Percentiles rank a stretch among this genome's conserved stretches.
Conservation (phyloP, 2,113 vertebrate genomes). For the Tachuris rubrigastra region DNA sequence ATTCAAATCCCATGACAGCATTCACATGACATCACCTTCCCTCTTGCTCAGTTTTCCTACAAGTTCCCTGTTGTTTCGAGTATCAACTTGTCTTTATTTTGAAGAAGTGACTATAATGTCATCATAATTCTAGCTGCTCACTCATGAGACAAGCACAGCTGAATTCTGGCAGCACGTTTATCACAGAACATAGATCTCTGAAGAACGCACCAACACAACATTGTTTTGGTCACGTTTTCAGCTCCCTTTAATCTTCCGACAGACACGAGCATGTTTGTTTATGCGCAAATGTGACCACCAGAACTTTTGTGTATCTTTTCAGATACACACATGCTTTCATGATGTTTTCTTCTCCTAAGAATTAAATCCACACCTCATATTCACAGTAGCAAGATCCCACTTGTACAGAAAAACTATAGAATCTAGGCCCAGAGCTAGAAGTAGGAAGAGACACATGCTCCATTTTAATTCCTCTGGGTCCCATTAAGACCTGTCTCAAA, state of each 20-base stretch:
- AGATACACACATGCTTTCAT: not conserved
- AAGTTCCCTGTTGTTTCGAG: not conserved
- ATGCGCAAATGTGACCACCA: not conserved
- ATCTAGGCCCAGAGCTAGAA: not conserved
- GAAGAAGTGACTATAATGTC: not conserved
- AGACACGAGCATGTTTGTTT: not conserved
- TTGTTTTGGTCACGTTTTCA: not conserved
- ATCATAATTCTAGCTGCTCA: not conserved
- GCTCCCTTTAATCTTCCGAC: not conserved
- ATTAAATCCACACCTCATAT: not conserved
- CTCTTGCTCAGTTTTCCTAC: not conserved
- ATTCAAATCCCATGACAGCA: not conserved
- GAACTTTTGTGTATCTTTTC: not conserved
- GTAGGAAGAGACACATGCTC: not conserved
- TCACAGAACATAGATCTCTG: not conserved
- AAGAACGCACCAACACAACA: accelerated
- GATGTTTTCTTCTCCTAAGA: not conserved
- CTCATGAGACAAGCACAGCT: not conserved
- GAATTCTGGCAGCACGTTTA: not conserved
- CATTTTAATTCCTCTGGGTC: not conserved
- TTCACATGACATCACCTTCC: not conserved
- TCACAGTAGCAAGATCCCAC: not conserved
- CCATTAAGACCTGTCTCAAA: not conserved
- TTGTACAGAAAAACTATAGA: not conserved
- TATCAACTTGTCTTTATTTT: not conserved